phyloP scores from a whole-genome alignment of 2,888 invertebrate genomes.

The Endotricha flammealis region DNA sequence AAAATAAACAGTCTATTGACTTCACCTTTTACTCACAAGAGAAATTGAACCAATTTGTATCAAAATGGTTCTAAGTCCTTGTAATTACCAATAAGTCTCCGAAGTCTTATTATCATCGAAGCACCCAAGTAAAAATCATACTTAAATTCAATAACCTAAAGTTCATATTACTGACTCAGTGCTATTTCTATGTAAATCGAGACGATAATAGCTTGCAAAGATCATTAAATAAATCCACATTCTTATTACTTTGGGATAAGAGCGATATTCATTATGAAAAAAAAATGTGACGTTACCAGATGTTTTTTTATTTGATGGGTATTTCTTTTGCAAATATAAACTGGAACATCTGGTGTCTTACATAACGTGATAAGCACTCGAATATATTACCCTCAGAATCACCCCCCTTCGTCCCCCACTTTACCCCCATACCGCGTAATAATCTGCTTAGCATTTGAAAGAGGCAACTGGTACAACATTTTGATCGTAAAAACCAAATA shows the following conservation, averaged over 20 bases:
- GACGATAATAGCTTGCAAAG: slow-evolving; percentile 21
- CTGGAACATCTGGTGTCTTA: slow-evolving; percentile 14
- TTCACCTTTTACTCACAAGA: not conserved
- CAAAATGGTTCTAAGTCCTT: slow-evolving; percentile 12
- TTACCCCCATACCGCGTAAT: slow-evolving; percentile 6
- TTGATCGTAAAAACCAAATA: not conserved
- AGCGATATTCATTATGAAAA: not conserved
- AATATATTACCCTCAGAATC: slow-evolving; percentile 9
- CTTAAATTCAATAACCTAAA: slow-evolving; percentile 32
- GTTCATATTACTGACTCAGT: slow-evolving; percentile 34
- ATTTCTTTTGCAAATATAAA: slow-evolving; percentile 14
- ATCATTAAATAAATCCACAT: slow-evolving; percentile 17
- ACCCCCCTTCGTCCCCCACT: not conserved
- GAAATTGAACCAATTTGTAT: slow-evolving; percentile 13
- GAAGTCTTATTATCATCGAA: slow-evolving; percentile 22
- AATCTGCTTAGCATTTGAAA: slow-evolving; percentile 16
- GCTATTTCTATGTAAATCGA: slow-evolving; percentile 46
- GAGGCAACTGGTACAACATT: not conserved
- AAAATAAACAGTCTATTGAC: not conserved
- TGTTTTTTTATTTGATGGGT: slow-evolving; percentile 4
- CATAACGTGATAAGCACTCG: slow-evolving; percentile 17
- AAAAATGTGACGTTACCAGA: not conserved
- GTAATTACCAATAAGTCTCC: slow-evolving; percentile 19
- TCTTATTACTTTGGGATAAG: no score
- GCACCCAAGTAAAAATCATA: slow-evolving; percentile 18